phyloP scores from a whole-genome alignment of 1,140 invertebrate genomes.

The Gonatopus flavifemur region DNA sequence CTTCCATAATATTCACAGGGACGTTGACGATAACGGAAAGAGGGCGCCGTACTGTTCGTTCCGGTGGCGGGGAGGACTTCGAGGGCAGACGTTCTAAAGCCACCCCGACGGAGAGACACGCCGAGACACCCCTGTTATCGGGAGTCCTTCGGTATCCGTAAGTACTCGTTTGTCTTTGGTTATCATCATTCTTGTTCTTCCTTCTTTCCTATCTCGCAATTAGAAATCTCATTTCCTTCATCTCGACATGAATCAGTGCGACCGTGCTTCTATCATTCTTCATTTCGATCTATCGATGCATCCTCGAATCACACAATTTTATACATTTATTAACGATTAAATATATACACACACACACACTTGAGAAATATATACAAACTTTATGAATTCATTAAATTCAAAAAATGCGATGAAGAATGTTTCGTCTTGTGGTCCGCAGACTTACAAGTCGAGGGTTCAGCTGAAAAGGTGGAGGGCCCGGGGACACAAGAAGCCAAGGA shows the following conservation, averaged over 20 bases:
- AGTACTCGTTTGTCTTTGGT: slow-evolving; percentile 34
- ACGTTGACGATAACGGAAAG: slow-evolving; percentile 24
- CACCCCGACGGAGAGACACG: slow-evolving; percentile 59
- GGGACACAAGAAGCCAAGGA: slow-evolving; percentile 49
- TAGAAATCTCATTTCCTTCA: neutral
- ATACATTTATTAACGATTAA: too few species aligned
- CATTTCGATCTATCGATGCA: neutral
- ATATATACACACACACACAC: too few species aligned
- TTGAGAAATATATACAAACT: too few species aligned
- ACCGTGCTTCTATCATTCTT: neutral
- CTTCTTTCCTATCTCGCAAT: neutral
- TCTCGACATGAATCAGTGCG: too few species aligned
- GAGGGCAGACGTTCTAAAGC: slow-evolving; percentile 59
- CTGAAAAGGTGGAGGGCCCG: slow-evolving; percentile 59
- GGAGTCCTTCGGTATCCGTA: slow-evolving; percentile 56
- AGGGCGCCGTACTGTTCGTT: slow-evolving; percentile 29
- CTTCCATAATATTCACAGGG: slow-evolving; percentile 28
- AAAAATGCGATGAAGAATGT: too few species aligned
- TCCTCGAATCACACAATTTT: neutral
- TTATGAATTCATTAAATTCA: too few species aligned
- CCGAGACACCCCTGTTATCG: slow-evolving; percentile 57
- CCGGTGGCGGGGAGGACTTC: slow-evolving; percentile 60
- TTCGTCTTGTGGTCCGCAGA: slow-evolving; percentile 29
- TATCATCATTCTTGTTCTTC: neutral
- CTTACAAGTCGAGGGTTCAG: slow-evolving; percentile 51